Evolutionary conservation across 1,140 invertebrate species (phyloP), one percentile per base, ranked within the genome.

Genomic region (Lethocerus indicus): DNA sequence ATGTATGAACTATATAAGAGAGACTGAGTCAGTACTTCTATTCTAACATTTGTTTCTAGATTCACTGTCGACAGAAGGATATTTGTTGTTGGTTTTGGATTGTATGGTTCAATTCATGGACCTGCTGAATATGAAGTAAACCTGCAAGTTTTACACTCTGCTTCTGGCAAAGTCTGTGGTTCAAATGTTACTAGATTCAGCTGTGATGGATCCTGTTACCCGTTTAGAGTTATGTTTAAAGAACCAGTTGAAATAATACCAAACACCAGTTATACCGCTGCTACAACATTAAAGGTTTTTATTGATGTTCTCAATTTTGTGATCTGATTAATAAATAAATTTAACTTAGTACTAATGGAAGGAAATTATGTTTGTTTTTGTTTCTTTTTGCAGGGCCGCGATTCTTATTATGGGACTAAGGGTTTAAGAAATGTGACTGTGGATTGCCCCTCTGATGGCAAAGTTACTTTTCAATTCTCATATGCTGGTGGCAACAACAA

Each of bases 401-500:
- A 88, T 67, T 89, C 86, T 0, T 81, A 86, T 67, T 91, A 90
- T 64, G 87, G 87, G 26, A 82, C 81, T 1, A 85, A 85, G 65
- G 87, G 87, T 3, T 60, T 83, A 14, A 69, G 83, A 27, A 80
- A 79, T 52, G 81, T 89, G 0, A 74, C 74, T 0, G 74, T 86
- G 1, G 83, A 88, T 61, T 79, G 79, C 57, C 75, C 78, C 51
- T 76, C 75, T 52, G 76, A 78, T 27, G 71, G 72, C 6, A 80
- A 79, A 61, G 76, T 89, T 2, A 83, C 78, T 9, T 91, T 91
- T 62, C 79, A 86, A 61, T 92, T 91, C 64, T 81, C 78, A 1
- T 88, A 83, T 60, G 83, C 83, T 13, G 76, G 83, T 18, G 86
- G 85, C 20, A 87, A 87, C 61, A 90, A 90, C 63, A 92, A 92